phyloP scores from a whole-genome alignment of 1,140 invertebrate species.

The Drosophila leontia region DNA sequence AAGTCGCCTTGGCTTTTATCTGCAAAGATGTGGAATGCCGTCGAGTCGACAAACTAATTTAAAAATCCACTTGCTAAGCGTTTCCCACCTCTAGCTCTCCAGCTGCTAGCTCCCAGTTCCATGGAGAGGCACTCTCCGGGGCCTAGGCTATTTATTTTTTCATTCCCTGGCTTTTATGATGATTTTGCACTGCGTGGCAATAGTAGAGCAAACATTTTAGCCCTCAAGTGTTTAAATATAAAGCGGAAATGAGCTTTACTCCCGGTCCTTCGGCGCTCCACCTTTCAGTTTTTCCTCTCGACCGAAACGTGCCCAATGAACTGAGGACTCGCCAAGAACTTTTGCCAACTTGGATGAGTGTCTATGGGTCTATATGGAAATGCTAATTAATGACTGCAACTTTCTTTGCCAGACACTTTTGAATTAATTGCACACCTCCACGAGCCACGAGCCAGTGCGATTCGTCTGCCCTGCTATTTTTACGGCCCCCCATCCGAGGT shows the following conservation, averaged over 20 bases:
- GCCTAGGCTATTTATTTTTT: conserved; percentile 73
- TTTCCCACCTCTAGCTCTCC: conserved; percentile 41
- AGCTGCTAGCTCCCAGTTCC: background rate
- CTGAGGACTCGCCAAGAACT: conserved; percentile 34
- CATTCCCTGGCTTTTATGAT: conserved; percentile 78
- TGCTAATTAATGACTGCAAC: conserved; percentile 76
- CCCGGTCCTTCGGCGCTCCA: conserved; percentile 23
- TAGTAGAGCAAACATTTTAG: conserved; percentile 81
- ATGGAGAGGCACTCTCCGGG: conserved; percentile 23
- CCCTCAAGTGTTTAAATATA: conserved; percentile 83
- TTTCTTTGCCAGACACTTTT: conserved; percentile 68
- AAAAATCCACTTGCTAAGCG: conserved; percentile 82
- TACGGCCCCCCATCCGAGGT: conserved; percentile 30
- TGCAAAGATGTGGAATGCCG: conserved; percentile 36
- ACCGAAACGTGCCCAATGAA: conserved; percentile 73
- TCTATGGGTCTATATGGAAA: conserved; percentile 36
- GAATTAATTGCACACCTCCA: conserved; percentile 72
- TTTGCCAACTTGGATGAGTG: conserved; percentile 10
- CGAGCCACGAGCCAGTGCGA: conserved; percentile 42
- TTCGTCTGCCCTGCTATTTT: conserved; percentile 47
- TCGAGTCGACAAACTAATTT: conserved; percentile 76
- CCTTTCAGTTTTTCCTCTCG: conserved; percentile 29
- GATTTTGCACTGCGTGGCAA: conserved; percentile 74
- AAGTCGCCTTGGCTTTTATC: conserved; percentile 28
- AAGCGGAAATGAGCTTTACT: conserved; percentile 81